phyloP scores from a whole-genome alignment of 2,797 vertebrate genomes.

The Craterocephalus amniculus region DNA sequence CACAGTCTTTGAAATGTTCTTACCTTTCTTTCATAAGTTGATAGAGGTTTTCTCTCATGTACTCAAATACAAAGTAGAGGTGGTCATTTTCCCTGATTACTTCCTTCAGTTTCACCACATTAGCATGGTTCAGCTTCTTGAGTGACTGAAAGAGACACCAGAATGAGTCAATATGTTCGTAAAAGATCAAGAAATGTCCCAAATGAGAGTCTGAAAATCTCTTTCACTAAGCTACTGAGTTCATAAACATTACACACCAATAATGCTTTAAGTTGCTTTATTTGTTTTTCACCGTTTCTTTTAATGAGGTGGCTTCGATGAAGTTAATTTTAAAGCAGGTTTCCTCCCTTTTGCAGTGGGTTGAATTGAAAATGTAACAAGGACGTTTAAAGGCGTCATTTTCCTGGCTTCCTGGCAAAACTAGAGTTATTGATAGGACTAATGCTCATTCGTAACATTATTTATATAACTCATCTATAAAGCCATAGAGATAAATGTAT shows the following conservation, averaged over 20 bases:
- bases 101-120: slow-evolving; percentile 94
- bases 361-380: slow-evolving; percentile 6
- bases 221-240: neutral
- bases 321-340: neutral
- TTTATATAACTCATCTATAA: too few relatives aligned
- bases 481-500: neutral
- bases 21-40: slow-evolving; percentile 96
- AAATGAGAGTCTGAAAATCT: neutral
- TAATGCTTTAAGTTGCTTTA: neutral
- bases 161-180: neutral
- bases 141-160: slow-evolving; percentile 82
- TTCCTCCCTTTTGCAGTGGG: neutral
- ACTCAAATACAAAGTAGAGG: slow-evolving; percentile 96
- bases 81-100: slow-evolving; percentile 94
- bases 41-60: slow-evolving; percentile 97
- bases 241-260: neutral
- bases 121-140: slow-evolving; percentile 95
- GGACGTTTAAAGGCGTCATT: neutral
- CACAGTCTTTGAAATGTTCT: slow-evolving; percentile 10
- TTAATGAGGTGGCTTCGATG: neutral
- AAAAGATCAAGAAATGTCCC: neutral
- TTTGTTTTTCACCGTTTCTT: neutral
- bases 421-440: neutral
- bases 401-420: neutral
- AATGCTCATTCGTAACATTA: too few relatives aligned